Percentiles rank a stretch among this genome's conserved stretches.
These are phyloP conservation scores for Parnassius glacialis DNA, from an alignment of 2,888 invertebrate genomes.

Conservation along the genomic window DNA sequence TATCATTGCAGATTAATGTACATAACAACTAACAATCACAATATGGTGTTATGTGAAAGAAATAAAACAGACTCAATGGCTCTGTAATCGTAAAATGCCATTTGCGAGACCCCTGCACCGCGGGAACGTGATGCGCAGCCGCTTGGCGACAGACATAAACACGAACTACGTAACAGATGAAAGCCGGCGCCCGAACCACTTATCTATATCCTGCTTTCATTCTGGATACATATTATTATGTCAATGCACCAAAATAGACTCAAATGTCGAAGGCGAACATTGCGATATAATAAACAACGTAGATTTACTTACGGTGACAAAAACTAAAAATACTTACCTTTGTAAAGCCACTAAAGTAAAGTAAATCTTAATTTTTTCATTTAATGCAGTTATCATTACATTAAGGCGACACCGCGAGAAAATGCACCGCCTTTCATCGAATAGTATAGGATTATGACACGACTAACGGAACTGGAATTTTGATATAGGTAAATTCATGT, in stretches of 20 bases:
- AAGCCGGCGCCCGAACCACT: constrained; percentile 71
- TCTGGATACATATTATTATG: constrained; percentile 65
- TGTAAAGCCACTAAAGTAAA: too few species aligned
- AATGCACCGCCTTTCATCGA: too few species aligned
- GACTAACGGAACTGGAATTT: too few species aligned
- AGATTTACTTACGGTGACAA: constrained; percentile 2
- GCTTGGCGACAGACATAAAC: constrained; percentile 58
- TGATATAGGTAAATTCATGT: too few species aligned
- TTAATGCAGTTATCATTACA: too few species aligned
- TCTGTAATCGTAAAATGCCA: constrained; percentile 35
- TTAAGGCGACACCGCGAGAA: too few species aligned
- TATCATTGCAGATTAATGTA: too few species aligned
- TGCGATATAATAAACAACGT: constrained; percentile 14
- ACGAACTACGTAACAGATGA: constrained; percentile 65
- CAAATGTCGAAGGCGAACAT: constrained; percentile 35
- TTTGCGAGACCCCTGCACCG: constrained; percentile 47
- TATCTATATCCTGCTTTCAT: constrained; percentile 69
- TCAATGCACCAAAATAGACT: constrained; percentile 74
- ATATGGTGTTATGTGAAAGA: constrained; percentile 22
- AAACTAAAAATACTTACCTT: neutral
- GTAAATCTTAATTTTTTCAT: too few species aligned
- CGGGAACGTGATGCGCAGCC: constrained; percentile 42
- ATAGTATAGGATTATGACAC: too few species aligned
- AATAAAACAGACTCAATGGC: constrained; percentile 32
- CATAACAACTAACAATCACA: neutral